Conservation (phyloP, 2,888 invertebrate species). For the Sarcophaga rosellei region DNA sequence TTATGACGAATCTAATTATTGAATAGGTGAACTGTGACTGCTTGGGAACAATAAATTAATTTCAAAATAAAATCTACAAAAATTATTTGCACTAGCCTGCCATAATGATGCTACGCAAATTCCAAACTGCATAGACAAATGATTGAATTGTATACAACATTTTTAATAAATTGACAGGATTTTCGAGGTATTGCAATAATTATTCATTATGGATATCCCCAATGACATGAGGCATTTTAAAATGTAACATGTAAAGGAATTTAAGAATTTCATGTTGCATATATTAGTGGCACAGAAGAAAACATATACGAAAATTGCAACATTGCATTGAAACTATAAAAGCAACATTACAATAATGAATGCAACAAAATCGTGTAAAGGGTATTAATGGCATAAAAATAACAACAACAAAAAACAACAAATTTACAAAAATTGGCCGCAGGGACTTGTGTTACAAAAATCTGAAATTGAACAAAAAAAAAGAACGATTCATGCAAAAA, state of each 20-base stretch:
- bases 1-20: no score
- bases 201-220: constrained; percentile 19
- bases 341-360: constrained; percentile 6
- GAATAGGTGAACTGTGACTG: not conserved
- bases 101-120: no score
- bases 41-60: not conserved
- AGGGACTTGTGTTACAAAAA: constrained; percentile 49
- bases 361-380: constrained; percentile 28
- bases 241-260: not conserved
- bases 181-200: constrained; percentile 23
- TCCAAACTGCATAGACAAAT: no score
- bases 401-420: constrained; percentile 52
- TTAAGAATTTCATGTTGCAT: not conserved
- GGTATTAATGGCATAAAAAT: constrained; percentile 40
- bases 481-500: not conserved
- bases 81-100: no score
- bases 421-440: constrained; percentile 53
- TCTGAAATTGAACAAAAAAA: constrained; percentile 43
- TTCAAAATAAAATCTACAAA: not conserved
- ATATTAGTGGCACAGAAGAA: not conserved
- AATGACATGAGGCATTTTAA: constrained; percentile 14
- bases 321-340: not conserved
- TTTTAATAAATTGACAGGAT: constrained; percentile 35
- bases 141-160: no score
- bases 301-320: constrained; percentile 5